Evolutionary conservation across 64 coral and sea anemone genomes (phyloP), one percentile per base, ranked within the genome.

Genomic region (Montipora efflorescens): DNA sequence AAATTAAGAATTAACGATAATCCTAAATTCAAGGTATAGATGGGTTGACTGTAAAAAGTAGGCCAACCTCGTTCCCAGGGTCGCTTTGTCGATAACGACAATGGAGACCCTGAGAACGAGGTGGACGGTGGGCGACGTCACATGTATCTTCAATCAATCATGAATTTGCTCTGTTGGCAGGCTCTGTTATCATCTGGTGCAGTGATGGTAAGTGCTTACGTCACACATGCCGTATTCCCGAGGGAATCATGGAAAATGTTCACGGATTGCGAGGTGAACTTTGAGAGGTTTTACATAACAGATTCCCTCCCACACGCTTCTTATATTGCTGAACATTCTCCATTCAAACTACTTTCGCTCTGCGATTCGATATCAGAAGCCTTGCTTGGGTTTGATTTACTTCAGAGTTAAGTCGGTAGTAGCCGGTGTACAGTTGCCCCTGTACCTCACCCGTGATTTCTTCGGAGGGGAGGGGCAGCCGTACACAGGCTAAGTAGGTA

Each of bases 201-300:
- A 36, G 50, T 72, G 12, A 95, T 93, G 57, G 94, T 99, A 13
- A 99, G 98, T 76, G 98, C 95, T 8, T 99, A 96, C 66, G 95
- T 99, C 7, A 99, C 92, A 21, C 98, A 99, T 78, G 95, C 75
- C 28, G 98, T 99, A 45, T 99, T 99, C 75, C 98, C 98, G 2
- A 74, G 90, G 51, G 88, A 96, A 45, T 96, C 98, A 7, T 99
- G 98, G 98, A 99, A 87, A 87, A 68, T 85, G 48, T 99, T 99
- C 61, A 96, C 98, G n/a, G 80, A 94, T 49, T 96, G 92, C 55
- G 98, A 99, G 13, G 95, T 96, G 19, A 66, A 59, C 0, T 99
- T 99, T 88, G 92, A 95, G 13, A 96, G 96, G 76, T 99, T 99
- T 72, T 99, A 92, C 95, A 99, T 99, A 46, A 99, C 98, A 64